Conservation (phyloP, 2,888 invertebrate species). For the Pyrochroa serraticornis region DNA sequence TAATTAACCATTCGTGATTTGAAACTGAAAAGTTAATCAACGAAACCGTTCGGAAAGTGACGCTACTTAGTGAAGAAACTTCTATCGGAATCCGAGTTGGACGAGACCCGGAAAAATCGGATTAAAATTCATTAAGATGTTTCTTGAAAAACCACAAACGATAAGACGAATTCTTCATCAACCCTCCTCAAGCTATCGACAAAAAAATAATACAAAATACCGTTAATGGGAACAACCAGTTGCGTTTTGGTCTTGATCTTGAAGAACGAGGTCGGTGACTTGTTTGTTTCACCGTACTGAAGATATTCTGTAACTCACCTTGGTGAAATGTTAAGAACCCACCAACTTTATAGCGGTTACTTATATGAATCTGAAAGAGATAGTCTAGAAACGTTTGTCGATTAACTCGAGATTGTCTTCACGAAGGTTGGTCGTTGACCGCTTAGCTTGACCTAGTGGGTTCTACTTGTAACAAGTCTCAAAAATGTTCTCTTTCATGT, state of each 20-base stretch:
- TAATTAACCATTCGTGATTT: slow-evolving; percentile 2
- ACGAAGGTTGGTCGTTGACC: slow-evolving; percentile 53
- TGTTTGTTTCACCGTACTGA: slow-evolving; percentile 28
- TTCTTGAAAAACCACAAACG: not conserved
- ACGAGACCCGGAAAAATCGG: not conserved
- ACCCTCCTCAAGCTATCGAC: not conserved
- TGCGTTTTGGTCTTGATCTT: slow-evolving; percentile 20
- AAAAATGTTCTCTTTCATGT: not conserved
- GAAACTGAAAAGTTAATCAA: slow-evolving; percentile 2
- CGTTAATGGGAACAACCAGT: slow-evolving; percentile 11
- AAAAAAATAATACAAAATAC: slow-evolving; percentile 5
- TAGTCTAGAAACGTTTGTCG: slow-evolving; percentile 9
- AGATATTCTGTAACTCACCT: slow-evolving; percentile 44
- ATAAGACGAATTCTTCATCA: not conserved
- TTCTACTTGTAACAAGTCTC: slow-evolving; percentile 25
- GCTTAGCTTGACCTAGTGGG: slow-evolving; percentile 47
- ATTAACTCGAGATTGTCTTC: slow-evolving; percentile 28
- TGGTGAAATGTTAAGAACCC: slow-evolving; percentile 30
- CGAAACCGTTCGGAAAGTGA: slow-evolving; percentile 7
- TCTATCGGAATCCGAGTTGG: not conserved
- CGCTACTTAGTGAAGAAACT: not conserved
- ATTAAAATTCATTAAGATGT: not conserved
- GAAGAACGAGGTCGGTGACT: slow-evolving; percentile 25
- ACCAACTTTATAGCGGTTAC: slow-evolving; percentile 1
- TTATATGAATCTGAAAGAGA: slow-evolving; percentile 3